phyloP scores from a whole-genome alignment of 2,113 vertebrate species.

The Leptobrachium ailaonicum region DNA sequence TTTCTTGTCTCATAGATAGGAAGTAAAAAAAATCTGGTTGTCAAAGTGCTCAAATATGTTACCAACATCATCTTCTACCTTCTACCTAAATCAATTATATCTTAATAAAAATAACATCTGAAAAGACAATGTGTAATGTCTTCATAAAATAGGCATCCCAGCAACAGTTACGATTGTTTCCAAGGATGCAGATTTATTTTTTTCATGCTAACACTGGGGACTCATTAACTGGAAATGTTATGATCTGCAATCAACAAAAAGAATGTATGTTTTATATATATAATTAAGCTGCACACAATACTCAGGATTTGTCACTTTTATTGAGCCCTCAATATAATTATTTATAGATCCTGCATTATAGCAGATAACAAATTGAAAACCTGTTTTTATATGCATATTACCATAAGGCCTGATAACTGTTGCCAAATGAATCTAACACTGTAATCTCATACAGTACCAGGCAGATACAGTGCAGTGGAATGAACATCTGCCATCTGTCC shows the following conservation, averaged over 20 bases:
- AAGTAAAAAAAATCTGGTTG: no score
- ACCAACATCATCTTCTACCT: background rate
- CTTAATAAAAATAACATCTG: slow-evolving; percentile 11
- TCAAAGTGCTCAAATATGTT: background rate
- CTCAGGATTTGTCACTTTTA: background rate
- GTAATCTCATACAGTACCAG: background rate
- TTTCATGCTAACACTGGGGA: slow-evolving; percentile 20
- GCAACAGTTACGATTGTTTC: slow-evolving; percentile 15
- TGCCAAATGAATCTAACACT: background rate
- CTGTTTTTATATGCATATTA: background rate
- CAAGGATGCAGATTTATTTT: slow-evolving; percentile 30
- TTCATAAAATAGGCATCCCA: background rate
- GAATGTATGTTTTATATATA: slow-evolving; percentile 12
- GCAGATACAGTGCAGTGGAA: no score
- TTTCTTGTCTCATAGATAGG: background rate
- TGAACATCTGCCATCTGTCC: no score
- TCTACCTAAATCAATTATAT: slow-evolving; percentile 5
- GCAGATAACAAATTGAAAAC: background rate
- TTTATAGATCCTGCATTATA: slow-evolving; percentile 7
- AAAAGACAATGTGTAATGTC: background rate
- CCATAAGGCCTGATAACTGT: background rate
- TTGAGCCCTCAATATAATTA: slow-evolving; percentile 5
- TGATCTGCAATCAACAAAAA: slow-evolving; percentile 16
- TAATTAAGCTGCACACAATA: slow-evolving; percentile 1
- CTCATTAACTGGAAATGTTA: slow-evolving; percentile 29